Percentiles rank a stretch among this genome's conserved stretches.
Conservation (phyloP, 2,797 vertebrate species). For the Melanotaenia parkinsoni region DNA sequence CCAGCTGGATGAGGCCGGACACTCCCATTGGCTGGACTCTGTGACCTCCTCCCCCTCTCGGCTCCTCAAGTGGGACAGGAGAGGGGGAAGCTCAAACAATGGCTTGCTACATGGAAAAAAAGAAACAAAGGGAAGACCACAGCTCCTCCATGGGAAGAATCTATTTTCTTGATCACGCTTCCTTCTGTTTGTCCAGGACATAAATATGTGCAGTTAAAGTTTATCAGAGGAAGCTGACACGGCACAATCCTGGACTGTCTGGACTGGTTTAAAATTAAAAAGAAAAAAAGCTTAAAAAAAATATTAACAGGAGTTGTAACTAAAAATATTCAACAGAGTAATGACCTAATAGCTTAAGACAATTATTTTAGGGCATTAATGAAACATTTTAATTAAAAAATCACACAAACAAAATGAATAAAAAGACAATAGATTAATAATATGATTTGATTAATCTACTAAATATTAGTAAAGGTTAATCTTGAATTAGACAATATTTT, state of each 20-base stretch:
- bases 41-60: conserved; percentile 51
- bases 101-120: conserved; percentile 70
- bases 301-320: not conserved
- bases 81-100: conserved; percentile 74
- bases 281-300: not conserved
- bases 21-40: conserved; percentile 74
- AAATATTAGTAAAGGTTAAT: too few relatives aligned
- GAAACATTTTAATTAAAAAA: too few relatives aligned
- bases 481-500: too few relatives aligned
- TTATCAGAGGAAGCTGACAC: conserved; percentile 5
- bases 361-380: too few relatives aligned
- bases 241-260: not conserved
- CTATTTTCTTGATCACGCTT: conserved; percentile 28
- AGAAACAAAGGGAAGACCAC: conserved; percentile 72
- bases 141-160: conserved; percentile 60
- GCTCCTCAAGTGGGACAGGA: conserved; percentile 67
- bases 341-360: not conserved
- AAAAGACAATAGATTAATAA: too few relatives aligned
- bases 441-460: too few relatives aligned
- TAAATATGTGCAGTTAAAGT: conserved; percentile 12
- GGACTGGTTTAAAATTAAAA: not conserved
- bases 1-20: conserved; percentile 60
- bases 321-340: not conserved
- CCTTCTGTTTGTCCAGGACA: conserved; percentile 1
- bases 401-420: too few relatives aligned